Percentiles rank a stretch among this genome's conserved stretches.
Conservation (phyloP, 2,797 vertebrate species). For the Enteromius treurensis region DNA sequence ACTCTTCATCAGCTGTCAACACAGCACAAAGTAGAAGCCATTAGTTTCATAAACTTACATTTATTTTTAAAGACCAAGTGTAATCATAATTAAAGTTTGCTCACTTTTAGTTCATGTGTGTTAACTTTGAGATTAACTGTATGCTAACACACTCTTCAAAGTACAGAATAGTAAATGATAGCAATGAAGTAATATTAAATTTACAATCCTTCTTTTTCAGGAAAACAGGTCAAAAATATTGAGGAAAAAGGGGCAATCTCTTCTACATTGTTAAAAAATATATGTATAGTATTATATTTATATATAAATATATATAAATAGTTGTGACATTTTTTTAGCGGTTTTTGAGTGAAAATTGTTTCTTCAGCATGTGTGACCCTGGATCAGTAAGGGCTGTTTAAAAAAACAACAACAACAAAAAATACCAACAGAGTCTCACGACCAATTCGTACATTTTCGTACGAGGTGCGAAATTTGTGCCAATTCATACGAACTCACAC, state of each 20-base stretch:
- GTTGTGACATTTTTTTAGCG: background rate
- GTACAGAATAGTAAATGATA: background rate
- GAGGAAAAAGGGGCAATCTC: background rate
- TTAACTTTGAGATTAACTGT: background rate
- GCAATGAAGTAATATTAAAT: background rate
- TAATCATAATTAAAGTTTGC: background rate
- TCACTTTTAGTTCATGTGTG: background rate
- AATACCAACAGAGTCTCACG: too few species aligned
- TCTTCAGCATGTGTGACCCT: background rate
- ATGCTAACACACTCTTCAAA: background rate
- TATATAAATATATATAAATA: too few species aligned
- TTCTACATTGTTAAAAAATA: too few species aligned
- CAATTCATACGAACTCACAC: too few species aligned
- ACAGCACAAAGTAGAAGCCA: background rate
- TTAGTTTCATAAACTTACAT: background rate
- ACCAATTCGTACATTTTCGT: too few species aligned
- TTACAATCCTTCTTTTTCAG: background rate
- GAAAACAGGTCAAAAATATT: background rate
- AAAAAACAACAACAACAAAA: too few species aligned
- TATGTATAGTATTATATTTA: too few species aligned
- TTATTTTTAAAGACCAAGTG: background rate
- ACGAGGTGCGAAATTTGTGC: too few species aligned
- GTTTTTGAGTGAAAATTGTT: background rate
- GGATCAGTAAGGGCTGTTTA: too few species aligned
- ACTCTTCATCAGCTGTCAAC: constrained; percentile 15